Conservation (phyloP, 2,888 invertebrate genomes). For the Rugalucina vietnamica region DNA sequence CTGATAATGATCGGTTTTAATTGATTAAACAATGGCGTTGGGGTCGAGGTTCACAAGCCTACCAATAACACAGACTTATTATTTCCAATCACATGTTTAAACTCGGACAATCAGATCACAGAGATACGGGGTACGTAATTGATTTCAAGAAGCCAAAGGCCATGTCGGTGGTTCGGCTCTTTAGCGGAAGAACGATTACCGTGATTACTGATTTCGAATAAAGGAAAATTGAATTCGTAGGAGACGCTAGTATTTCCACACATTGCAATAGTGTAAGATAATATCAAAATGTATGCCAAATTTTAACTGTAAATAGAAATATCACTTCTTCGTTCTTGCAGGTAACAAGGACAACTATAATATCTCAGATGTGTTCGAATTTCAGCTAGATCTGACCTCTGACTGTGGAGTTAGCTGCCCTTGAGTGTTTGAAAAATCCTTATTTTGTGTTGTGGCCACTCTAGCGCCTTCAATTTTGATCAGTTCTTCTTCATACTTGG, state of each 20-base stretch:
- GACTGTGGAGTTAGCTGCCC: no score
- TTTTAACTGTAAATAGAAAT: background rate
- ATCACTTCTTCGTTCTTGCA: no score
- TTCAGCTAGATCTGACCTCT: no score
- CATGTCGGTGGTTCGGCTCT: constrained; percentile 39
- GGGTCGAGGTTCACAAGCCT: background rate
- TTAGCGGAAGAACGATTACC: constrained; percentile 44
- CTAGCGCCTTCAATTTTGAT: no score
- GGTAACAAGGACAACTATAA: no score
- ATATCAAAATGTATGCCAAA: background rate
- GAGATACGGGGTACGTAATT: background rate
- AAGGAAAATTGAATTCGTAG: constrained; percentile 30
- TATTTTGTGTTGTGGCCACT: no score
- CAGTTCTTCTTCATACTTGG: no score
- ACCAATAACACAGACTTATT: background rate
- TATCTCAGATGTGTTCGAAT: no score
- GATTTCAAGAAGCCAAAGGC: constrained; percentile 48
- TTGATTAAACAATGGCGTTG: constrained; percentile 3
- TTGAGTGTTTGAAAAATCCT: no score
- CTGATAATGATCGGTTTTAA: constrained; percentile 3
- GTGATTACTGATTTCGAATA: constrained; percentile 51
- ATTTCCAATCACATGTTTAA: background rate
- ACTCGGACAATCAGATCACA: background rate
- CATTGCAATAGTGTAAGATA: background rate
- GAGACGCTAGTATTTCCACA: background rate